Conservation (phyloP, 2,888 invertebrate species). For the Drosophila fungiperda region DNA sequence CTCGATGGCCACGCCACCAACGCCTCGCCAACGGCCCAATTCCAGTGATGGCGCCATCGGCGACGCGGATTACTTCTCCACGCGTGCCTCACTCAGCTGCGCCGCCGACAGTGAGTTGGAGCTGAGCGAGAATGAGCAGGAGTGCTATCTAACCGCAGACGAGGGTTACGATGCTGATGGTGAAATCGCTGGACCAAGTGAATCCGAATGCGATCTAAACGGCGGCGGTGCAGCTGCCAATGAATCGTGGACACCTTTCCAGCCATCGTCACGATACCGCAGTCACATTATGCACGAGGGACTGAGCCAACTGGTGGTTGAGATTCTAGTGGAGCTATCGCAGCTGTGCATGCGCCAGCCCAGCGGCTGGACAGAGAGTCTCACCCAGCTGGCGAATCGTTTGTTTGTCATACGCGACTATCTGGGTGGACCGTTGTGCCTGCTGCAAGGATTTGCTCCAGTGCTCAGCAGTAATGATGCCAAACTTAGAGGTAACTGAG, state of each 20-base stretch:
- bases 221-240: conserved; percentile 47
- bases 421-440: conserved; percentile 83
- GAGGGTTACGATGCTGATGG: conserved; percentile 85
- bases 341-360: conserved; percentile 80
- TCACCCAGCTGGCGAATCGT: conserved; percentile 83
- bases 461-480: conserved; percentile 79
- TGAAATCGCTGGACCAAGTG: conserved; percentile 83
- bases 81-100: conserved; percentile 80
- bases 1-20: conserved; percentile 67
- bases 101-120: conserved; percentile 83
- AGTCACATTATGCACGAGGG: conserved; percentile 83
- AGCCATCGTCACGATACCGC: conserved; percentile 83
- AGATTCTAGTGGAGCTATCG: conserved; percentile 83
- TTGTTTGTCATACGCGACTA: conserved; percentile 84
- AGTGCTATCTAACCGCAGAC: conserved; percentile 83
- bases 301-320: conserved; percentile 83
- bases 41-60: conserved; percentile 72
- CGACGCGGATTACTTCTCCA: conserved; percentile 83
- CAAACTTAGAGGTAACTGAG: conserved; percentile 73
- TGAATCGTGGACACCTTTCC: conserved; percentile 79
- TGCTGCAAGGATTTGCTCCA: conserved; percentile 83
- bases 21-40: conserved; percentile 62
- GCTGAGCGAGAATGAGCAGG: conserved; percentile 83
- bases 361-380: conserved; percentile 81
- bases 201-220: conserved; percentile 77